A percentile compares a stretch with the other conserved stretches of the same genome.
These are phyloP conservation scores for Dromococcyx pavoninus DNA, from an alignment of 2,797 vertebrate genomes.

Conservation along the genomic window DNA sequence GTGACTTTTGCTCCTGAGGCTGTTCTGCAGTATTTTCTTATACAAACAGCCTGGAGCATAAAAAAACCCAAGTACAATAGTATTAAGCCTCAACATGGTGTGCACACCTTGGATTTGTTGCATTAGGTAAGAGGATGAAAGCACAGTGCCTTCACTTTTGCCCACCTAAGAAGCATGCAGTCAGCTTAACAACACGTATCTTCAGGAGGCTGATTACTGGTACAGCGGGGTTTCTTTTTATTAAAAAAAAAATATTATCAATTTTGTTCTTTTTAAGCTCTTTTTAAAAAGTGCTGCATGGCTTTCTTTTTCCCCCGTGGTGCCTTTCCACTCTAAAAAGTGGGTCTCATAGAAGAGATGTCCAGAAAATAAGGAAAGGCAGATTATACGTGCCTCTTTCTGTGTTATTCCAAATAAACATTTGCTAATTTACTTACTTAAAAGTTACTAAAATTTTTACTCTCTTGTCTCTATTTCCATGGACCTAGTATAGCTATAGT, in stretches of 20 bases:
- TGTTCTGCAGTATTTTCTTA: conserved; percentile 26
- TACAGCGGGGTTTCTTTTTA: neutral
- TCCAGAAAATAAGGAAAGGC: neutral
- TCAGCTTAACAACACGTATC: neutral
- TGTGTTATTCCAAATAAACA: neutral
- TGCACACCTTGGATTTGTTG: conserved; percentile 27
- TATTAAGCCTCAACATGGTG: conserved; percentile 39
- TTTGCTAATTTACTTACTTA: neutral
- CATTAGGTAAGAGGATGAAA: conserved; percentile 39
- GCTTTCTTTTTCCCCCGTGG: neutral
- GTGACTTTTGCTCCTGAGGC: conserved; percentile 27
- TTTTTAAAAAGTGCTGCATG: neutral
- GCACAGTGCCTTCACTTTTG: neutral
- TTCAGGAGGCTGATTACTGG: conserved; percentile 1
- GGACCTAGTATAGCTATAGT: neutral
- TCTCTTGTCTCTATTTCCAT: neutral
- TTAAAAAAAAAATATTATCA: neutral
- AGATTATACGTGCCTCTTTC: neutral
- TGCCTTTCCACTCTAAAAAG: neutral
- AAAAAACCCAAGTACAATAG: conserved; percentile 31
- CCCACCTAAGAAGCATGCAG: neutral
- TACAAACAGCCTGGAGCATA: conserved; percentile 26
- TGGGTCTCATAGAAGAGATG: neutral
- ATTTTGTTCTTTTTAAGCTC: neutral
- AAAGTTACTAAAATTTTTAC: neutral